phyloP scores from a whole-genome alignment of 2,113 vertebrate genomes.

The Columbina picui region DNA sequence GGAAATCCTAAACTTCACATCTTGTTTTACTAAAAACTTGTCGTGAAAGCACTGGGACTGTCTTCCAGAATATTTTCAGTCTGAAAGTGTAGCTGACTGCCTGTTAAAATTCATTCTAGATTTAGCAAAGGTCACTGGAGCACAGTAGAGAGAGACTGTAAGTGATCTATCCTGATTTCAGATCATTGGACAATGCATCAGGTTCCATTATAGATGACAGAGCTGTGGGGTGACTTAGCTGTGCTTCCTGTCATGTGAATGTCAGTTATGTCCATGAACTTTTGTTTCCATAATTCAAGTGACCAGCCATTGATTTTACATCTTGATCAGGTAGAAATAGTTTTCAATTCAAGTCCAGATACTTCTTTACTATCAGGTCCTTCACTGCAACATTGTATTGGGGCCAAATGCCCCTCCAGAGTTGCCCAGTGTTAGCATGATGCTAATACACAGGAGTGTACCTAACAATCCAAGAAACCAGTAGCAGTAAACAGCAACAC shows the following conservation, averaged over 20 bases:
- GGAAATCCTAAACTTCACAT: not conserved
- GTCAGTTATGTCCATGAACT: not conserved
- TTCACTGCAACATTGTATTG: not conserved
- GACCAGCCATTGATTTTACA: not conserved
- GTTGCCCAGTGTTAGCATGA: not conserved
- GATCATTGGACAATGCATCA: not conserved
- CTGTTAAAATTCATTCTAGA: not conserved
- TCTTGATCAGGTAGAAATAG: not conserved
- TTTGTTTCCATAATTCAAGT: not conserved
- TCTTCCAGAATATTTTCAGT: not conserved
- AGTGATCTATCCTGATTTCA: not conserved
- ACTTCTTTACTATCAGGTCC: not conserved
- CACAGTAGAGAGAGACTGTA: not conserved
- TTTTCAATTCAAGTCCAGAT: not conserved
- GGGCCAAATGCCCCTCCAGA: not conserved
- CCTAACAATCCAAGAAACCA: not conserved
- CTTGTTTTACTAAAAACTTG: not conserved
- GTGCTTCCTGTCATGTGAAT: not conserved
- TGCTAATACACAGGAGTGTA: not conserved
- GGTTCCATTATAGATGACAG: not conserved
- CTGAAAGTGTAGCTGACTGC: not conserved
- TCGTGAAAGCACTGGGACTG: not conserved
- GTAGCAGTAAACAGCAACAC: not conserved
- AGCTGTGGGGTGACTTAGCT: not conserved
- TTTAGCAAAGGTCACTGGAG: not conserved